These are phyloP conservation scores for Onychostruthus taczanowskii DNA, from an alignment of 2,113 vertebrate genomes.

Conservation along the genomic window DNA sequence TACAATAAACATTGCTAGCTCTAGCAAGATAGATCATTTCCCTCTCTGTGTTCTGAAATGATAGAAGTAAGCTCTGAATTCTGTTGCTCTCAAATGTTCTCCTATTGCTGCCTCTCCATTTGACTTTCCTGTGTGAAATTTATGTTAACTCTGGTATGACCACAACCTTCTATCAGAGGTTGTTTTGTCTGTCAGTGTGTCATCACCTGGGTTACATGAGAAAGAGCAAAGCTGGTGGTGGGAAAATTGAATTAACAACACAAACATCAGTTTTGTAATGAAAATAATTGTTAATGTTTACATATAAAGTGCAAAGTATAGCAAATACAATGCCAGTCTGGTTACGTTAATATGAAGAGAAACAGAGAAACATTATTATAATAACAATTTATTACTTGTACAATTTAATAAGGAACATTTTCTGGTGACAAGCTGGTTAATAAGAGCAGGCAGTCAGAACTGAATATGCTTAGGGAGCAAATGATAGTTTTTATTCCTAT, in stretches of 20 bases:
- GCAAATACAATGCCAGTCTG: not conserved
- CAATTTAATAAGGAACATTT: conserved; percentile 43
- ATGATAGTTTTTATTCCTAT: conserved; percentile 13
- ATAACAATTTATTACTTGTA: conserved; percentile 42
- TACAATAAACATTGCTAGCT: not conserved
- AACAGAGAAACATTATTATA: not conserved
- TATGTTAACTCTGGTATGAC: not conserved
- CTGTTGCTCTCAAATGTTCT: not conserved
- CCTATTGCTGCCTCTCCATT: not conserved
- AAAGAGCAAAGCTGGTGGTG: not conserved
- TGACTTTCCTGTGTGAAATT: not conserved
- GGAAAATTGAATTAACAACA: not conserved
- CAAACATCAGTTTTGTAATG: not conserved
- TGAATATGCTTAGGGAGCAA: not conserved
- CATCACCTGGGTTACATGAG: not conserved
- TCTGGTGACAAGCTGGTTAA: conserved; percentile 42
- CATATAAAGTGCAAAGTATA: not conserved
- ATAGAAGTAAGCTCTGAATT: not conserved
- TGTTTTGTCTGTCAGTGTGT: not conserved
- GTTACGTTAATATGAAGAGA: not conserved
- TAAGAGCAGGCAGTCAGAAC: conserved; percentile 42
- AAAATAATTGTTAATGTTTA: not conserved
- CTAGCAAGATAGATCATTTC: not conserved
- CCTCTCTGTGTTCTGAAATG: not conserved
- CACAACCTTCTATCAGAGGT: not conserved